Evolutionary conservation across 2,888 invertebrate species (phyloP).

Genomic region (Hydrotaea cyrtoneurina): DNA sequence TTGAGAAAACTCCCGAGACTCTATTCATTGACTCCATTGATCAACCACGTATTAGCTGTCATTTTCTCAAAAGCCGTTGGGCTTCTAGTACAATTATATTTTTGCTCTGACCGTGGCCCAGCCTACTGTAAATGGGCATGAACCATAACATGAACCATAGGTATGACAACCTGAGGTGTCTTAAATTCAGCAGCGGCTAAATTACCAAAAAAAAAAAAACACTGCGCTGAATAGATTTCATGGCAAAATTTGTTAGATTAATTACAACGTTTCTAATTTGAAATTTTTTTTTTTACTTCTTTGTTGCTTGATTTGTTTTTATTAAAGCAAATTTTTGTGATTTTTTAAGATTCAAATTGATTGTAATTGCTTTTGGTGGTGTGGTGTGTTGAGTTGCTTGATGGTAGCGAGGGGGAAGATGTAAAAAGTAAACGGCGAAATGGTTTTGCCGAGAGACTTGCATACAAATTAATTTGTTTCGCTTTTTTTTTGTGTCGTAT

Average conservation of each 20-base stretch:
- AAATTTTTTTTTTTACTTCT: no score
- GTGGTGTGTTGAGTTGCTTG: background rate
- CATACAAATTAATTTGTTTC: background rate
- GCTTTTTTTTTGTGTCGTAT: background rate
- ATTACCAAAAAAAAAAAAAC: background rate
- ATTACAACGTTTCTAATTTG: slow-evolving; percentile 64
- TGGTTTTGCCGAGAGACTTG: no score
- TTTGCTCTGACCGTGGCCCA: no score
- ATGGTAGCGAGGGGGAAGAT: no score
- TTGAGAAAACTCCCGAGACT: no score
- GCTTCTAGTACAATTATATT: no score
- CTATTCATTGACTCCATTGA: no score
- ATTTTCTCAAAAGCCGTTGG: no score
- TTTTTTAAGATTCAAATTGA: background rate
- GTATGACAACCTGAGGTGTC: slow-evolving; percentile 21
- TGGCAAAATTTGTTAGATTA: slow-evolving; percentile 70
- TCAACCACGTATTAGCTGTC: no score
- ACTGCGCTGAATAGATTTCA: slow-evolving; percentile 59
- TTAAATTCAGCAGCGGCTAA: background rate
- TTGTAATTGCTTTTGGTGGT: background rate
- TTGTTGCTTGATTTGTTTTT: background rate
- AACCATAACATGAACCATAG: slow-evolving; percentile 4
- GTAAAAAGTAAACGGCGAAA: no score
- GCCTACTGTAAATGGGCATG: background rate
- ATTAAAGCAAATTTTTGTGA: slow-evolving; percentile 2